These are phyloP conservation scores for Melanostoma mellinum DNA, from an alignment of 2,888 invertebrate genomes.

Conservation along the genomic window DNA sequence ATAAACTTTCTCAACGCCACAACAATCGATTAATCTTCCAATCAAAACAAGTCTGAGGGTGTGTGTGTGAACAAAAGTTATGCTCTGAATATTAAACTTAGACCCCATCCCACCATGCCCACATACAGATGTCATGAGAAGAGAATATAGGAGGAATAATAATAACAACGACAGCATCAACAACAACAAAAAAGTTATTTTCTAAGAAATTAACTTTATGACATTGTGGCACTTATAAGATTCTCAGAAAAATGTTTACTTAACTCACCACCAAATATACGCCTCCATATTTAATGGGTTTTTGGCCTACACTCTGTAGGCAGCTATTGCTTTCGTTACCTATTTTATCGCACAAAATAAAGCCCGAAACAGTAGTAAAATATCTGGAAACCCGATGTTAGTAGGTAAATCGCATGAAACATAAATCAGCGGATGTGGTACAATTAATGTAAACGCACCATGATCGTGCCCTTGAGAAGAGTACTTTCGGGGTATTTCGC, in stretches of 20 bases:
- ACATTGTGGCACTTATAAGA: background rate
- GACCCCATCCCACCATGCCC: too few relatives aligned
- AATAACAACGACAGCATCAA: too few relatives aligned
- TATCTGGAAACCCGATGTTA: conserved; percentile 15
- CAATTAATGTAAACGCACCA: conserved; percentile 53
- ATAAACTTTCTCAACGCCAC: too few relatives aligned
- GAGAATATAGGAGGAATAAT: too few relatives aligned
- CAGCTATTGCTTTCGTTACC: background rate
- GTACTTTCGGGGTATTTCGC: conserved; percentile 5
- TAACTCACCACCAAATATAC: background rate
- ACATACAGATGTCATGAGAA: too few relatives aligned
- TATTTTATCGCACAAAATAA: background rate
- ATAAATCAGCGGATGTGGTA: conserved; percentile 57
- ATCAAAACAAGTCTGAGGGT: too few relatives aligned
- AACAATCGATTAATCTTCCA: too few relatives aligned
- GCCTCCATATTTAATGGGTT: background rate
- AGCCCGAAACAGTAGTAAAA: conserved; percentile 26
- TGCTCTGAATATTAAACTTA: too few relatives aligned
- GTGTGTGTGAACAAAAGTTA: too few relatives aligned
- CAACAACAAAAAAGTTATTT: background rate
- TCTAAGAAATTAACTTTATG: conserved; percentile 2
- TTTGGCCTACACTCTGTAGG: background rate
- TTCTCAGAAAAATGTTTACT: background rate
- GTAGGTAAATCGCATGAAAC: conserved; percentile 39
- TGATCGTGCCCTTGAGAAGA: background rate